Evolutionary conservation across 2,888 invertebrate genomes (phyloP).

Genomic region (Scaptomyza flava): DNA sequence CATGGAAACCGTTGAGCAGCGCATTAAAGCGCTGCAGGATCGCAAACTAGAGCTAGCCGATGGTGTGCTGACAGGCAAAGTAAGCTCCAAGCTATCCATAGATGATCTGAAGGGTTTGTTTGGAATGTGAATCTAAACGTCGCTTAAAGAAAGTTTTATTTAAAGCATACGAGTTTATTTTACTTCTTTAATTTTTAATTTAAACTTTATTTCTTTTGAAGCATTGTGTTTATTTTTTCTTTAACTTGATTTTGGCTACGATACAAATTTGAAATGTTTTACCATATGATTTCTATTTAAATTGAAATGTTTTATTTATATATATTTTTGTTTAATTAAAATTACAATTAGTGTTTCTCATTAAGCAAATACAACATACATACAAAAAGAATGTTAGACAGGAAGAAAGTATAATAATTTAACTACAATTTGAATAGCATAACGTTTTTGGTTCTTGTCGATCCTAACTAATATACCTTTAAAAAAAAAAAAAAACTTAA

Average conservation of each 20-base stretch:
- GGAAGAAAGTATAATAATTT: constrained; percentile 45
- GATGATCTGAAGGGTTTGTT: constrained; percentile 92
- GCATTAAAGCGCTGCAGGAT: constrained; percentile 92
- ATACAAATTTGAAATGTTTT: constrained; percentile 53
- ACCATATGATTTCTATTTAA: constrained; percentile 31
- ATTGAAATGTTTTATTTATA: constrained; percentile 37
- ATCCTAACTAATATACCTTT: constrained; percentile 31
- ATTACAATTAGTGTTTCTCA: constrained; percentile 2
- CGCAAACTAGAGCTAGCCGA: constrained; percentile 91
- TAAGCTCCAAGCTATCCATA: constrained; percentile 90
- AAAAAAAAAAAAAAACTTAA: constrained; percentile 28
- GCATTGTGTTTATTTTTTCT: constrained; percentile 29
- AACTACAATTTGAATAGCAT: constrained; percentile 74
- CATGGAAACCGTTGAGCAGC: constrained; percentile 94
- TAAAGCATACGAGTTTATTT: constrained; percentile 30
- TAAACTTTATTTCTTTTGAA: constrained; percentile 39
- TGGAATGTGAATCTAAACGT: constrained; percentile 84
- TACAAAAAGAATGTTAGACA: constrained; percentile 5
- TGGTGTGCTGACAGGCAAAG: constrained; percentile 90
- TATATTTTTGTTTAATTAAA: constrained; percentile 22
- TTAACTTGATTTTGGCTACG: constrained; percentile 37
- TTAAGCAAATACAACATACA: constrained; percentile 34
- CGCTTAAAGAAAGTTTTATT: constrained; percentile 26
- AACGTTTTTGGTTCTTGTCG: constrained; percentile 70
- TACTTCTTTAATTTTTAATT: constrained; percentile 28